A percentile compares a stretch with the other conserved stretches of the same genome.
These are phyloP conservation scores for Agelas oroides DNA, from an alignment of 37 sponge, comb jelly and placozoan species.

Conservation along the genomic window DNA sequence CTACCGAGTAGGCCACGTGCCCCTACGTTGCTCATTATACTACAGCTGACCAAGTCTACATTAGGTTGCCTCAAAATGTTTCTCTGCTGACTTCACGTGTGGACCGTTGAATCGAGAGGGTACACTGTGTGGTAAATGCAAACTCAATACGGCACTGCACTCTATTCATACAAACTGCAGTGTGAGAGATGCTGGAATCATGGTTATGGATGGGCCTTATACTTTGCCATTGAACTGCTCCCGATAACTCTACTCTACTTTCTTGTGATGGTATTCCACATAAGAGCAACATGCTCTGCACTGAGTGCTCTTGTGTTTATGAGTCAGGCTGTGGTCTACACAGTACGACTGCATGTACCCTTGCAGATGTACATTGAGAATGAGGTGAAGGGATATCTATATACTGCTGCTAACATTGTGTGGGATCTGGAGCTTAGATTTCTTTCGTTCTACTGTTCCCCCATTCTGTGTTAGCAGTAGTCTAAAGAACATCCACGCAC, in stretches of 20 bases:
- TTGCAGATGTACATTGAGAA: too few relatives aligned
- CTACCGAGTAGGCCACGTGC: neutral
- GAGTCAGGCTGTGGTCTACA: constrained; percentile 6
- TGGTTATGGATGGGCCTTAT: constrained; percentile 9
- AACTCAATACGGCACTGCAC: neutral
- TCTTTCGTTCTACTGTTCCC: constrained; percentile 40
- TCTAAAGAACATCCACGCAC: constrained; percentile 27
- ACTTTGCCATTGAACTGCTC: constrained; percentile 9
- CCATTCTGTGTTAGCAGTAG: constrained; percentile 38
- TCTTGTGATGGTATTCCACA: constrained; percentile 1
- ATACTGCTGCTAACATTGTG: neutral
- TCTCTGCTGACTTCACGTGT: constrained; percentile 27
- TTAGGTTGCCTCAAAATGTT: too few relatives aligned
- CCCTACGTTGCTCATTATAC: neutral
- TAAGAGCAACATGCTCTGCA: neutral
- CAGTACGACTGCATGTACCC: too few relatives aligned
- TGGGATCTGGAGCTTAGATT: constrained; percentile 57
- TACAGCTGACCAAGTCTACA: neutral
- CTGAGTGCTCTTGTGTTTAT: constrained; percentile 15
- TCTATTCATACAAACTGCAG: neutral
- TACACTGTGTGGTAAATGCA: neutral
- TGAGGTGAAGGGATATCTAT: too few relatives aligned
- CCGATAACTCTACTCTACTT: constrained; percentile 4
- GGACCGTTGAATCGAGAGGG: constrained; percentile 1
- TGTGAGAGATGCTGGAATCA: constrained; percentile 2